These are phyloP conservation scores for Nerophis lumbriciformis DNA, from an alignment of 2,113 vertebrate genomes.

Conservation along the genomic window DNA sequence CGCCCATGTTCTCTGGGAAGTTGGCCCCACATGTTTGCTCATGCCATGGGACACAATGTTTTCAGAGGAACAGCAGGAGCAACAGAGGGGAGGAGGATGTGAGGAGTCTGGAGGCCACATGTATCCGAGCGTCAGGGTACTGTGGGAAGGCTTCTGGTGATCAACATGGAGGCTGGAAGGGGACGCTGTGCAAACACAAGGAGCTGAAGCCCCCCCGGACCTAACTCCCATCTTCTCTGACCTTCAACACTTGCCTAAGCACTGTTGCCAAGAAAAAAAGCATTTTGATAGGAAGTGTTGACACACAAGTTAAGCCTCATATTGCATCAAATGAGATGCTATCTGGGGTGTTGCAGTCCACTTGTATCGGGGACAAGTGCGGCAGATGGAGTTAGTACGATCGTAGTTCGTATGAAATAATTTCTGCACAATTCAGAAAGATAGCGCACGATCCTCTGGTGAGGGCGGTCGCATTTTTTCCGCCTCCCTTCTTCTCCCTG, in stretches of 20 bases:
- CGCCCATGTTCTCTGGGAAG: conserved; percentile 46
- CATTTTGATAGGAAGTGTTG: too few species aligned
- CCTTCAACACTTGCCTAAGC: conserved; percentile 15
- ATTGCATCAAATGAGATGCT: too few species aligned
- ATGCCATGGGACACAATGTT: conserved; percentile 58
- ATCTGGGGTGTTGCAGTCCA: neutral
- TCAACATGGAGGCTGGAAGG: conserved; percentile 61
- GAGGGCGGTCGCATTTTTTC: too few species aligned
- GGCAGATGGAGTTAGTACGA: too few species aligned
- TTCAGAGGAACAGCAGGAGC: conserved; percentile 60
- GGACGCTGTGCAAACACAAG: conserved; percentile 62
- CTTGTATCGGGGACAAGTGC: neutral
- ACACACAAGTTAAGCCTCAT: too few species aligned
- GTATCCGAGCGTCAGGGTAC: conserved; percentile 56
- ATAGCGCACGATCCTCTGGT: too few species aligned
- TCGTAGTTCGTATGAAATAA: too few species aligned
- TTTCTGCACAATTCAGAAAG: too few species aligned
- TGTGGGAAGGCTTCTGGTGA: conserved; percentile 56
- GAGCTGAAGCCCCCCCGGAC: conserved; percentile 21
- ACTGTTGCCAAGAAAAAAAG: too few species aligned
- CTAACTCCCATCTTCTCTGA: conserved; percentile 36
- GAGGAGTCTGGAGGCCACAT: conserved; percentile 74
- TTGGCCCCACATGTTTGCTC: conserved; percentile 67
- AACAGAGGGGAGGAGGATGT: conserved; percentile 30
- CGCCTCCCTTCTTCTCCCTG: too few species aligned